Evolutionary conservation across 2,113 vertebrate species (phyloP).

Genomic region (Vanacampus margaritifer): DNA sequence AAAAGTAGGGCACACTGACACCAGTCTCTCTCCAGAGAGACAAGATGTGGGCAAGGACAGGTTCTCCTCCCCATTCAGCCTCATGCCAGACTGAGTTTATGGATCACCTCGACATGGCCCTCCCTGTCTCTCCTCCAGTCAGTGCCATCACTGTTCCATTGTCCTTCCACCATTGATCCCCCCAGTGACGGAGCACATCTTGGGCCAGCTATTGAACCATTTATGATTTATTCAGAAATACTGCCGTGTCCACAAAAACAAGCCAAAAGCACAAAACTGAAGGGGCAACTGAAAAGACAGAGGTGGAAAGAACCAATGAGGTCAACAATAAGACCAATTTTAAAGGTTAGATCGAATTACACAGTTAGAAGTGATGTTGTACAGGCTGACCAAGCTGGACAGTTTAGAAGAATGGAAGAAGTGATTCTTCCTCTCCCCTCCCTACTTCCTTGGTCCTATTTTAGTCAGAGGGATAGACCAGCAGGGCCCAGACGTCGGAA

Average conservation of each 20-base stretch:
- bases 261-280: constrained; percentile 46
- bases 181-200: constrained; percentile 60
- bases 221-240: constrained; percentile 76
- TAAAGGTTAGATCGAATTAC: constrained; percentile 49
- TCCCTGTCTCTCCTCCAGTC: constrained; percentile 52
- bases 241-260: constrained; percentile 67
- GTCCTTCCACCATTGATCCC: constrained; percentile 72
- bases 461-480: constrained; percentile 56
- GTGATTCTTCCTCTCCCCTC: constrained; percentile 46
- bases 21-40: constrained; percentile 12
- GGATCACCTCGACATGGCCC: constrained; percentile 62
- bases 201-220: constrained; percentile 71
- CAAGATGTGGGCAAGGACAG: constrained; percentile 38
- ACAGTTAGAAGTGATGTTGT: constrained; percentile 45
- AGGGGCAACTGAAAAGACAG: constrained; percentile 38
- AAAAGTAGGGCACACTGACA: constrained; percentile 7
- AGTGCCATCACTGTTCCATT: constrained; percentile 43
- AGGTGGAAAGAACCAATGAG: constrained; percentile 39
- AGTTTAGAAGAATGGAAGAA: constrained; percentile 40
- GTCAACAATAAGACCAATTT: constrained; percentile 53
- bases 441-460: constrained; percentile 49
- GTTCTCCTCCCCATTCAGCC: constrained; percentile 42
- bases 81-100: constrained; percentile 62
- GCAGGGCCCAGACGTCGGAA: constrained; percentile 62
- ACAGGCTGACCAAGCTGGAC: constrained; percentile 37